A percentile compares a stretch with the other conserved stretches of the same genome.
phyloP scores from a whole-genome alignment of 2,888 invertebrate genomes.

The Cinara cedri region DNA sequence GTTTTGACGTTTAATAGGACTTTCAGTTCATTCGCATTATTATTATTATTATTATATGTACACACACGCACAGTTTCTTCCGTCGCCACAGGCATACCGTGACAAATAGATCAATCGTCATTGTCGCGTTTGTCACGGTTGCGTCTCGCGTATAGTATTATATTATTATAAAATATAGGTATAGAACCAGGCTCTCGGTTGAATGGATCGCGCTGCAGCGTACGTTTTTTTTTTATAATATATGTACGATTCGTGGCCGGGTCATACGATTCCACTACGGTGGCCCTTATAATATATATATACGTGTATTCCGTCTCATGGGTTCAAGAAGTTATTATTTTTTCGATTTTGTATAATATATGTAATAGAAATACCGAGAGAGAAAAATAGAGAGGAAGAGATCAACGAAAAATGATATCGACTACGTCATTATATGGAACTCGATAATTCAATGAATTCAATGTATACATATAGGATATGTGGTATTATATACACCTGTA shows the following conservation, averaged over 20 bases:
- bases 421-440: no score
- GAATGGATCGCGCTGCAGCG: conserved; percentile 13
- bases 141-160: not conserved
- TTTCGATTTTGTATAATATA: conserved; percentile 19
- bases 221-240: conserved; percentile 7
- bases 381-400: not conserved
- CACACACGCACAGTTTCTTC: conserved; percentile 43
- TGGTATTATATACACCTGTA: no score
- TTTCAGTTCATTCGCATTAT: conserved; percentile 51
- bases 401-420: not conserved
- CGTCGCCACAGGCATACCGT: conserved; percentile 55
- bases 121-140: conserved; percentile 51
- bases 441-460: no score
- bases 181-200: no score
- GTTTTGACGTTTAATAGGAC: conserved; percentile 32
- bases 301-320: not conserved
- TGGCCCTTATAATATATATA: conserved; percentile 30
- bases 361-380: not conserved
- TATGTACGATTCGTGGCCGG: conserved; percentile 17
- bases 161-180: no score
- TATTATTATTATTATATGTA: no score
- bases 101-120: conserved; percentile 55
- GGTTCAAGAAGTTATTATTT: conserved; percentile 24
- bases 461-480: no score
- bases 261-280: conserved; percentile 54